Percentiles rank a stretch among this genome's conserved stretches.
Conservation (phyloP, 1,140 invertebrate genomes). For the Drosophila punjabiensis region DNA sequence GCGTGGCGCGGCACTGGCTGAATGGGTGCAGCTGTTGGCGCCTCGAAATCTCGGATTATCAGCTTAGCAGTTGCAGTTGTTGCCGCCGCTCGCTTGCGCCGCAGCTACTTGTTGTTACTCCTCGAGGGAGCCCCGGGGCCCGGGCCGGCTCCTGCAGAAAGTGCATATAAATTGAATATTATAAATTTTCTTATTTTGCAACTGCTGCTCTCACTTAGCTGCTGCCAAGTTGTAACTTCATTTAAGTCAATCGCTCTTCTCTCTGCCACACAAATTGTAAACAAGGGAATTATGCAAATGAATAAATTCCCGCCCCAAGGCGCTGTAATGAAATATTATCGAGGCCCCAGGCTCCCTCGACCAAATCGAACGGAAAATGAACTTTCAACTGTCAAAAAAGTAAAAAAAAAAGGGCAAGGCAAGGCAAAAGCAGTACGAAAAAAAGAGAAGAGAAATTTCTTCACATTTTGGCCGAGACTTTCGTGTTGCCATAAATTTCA, state of each 20-base stretch:
- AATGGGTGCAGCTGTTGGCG: conserved; percentile 55
- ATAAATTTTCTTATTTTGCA: conserved; percentile 78
- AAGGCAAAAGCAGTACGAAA: conserved; percentile 2
- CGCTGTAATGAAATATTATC: conserved; percentile 49
- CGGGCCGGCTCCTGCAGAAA: conserved; percentile 45
- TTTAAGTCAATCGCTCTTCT: conserved; percentile 79
- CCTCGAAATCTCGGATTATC: conserved; percentile 72
- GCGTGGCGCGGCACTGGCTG: conserved; percentile 26
- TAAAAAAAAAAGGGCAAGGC: background rate
- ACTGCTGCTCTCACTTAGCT: conserved; percentile 67
- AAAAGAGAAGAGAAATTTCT: conserved; percentile 4
- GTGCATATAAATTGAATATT: conserved; percentile 85
- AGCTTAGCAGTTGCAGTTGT: conserved; percentile 71
- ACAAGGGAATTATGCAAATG: conserved; percentile 84
- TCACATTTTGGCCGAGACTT: conserved; percentile 12
- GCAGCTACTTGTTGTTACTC: conserved; percentile 47
- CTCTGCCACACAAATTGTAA: conserved; percentile 69
- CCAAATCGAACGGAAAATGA: conserved; percentile 49
- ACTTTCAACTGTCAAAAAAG: conserved; percentile 33
- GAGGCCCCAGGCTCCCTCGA: conserved; percentile 1
- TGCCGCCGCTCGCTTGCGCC: conserved; percentile 28
- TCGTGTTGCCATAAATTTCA: conserved; percentile 66
- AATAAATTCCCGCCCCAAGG: conserved; percentile 52
- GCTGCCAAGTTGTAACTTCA: conserved; percentile 82
- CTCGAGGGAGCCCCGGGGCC: background rate